Percentiles rank a stretch among this genome's conserved stretches.
Conservation (phyloP, 2,888 invertebrate species). For the Herminia tarsipennalis region DNA sequence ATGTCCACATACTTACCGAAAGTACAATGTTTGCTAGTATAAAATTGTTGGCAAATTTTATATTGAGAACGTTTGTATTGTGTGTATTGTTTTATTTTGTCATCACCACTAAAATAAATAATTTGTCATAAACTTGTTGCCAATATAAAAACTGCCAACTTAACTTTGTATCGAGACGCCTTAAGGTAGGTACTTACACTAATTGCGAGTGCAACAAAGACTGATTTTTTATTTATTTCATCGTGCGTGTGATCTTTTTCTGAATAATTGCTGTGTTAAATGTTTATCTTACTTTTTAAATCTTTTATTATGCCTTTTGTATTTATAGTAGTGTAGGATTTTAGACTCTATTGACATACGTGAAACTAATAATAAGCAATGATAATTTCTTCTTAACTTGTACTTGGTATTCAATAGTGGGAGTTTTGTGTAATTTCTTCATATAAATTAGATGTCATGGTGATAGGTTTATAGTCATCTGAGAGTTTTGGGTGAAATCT, state of each 20-base stretch:
- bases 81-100: no score
- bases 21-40: background rate
- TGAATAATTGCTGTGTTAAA: background rate
- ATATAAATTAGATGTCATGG: conserved; percentile 38
- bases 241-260: background rate
- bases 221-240: background rate
- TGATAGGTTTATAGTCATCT: conserved; percentile 32
- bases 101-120: no score
- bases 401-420: conserved; percentile 17
- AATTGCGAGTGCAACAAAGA: background rate
- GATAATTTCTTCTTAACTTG: conserved; percentile 3
- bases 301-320: conserved; percentile 1
- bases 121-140: no score
- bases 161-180: no score
- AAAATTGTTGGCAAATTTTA: no score
- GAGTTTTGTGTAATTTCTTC: conserved; percentile 39
- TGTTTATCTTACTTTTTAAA: background rate
- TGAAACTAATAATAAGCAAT: background rate
- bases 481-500: conserved; percentile 33
- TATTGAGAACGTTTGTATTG: no score
- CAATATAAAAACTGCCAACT: no score
- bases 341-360: no score
- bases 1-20: no score
- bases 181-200: no score
- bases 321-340: no score